Evolutionary conservation across 2,113 vertebrate genomes (phyloP), one percentile per base, ranked within the genome.

Genomic region (Campylorhamphus procurvoides): DNA sequence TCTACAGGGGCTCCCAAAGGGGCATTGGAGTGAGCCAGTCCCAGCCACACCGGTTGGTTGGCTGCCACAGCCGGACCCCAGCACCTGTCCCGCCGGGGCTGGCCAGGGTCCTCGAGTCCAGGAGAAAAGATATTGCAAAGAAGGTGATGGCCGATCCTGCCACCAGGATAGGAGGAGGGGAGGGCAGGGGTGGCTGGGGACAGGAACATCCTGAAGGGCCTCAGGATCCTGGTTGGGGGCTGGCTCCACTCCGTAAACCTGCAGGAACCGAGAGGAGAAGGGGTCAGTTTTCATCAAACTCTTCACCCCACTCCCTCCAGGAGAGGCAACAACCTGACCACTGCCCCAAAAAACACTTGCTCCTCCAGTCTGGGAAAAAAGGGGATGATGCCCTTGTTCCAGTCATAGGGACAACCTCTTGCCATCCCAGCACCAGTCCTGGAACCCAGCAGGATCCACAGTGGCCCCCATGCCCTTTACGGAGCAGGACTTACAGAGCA

Each of bases 401-500:
- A 74, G 25, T 14, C 33, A 35, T 1, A 0, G 11, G 25, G 9
- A 46, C 20, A 62, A 8, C 12, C 14, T 17, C 13, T 44, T 3
- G 1, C 27, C 64, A 55, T 9, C 35, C 16, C 33, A 72, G 27
- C 6, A 6, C 10, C 1, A 1, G 23, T 35, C 13, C 31, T 49
- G 35, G 37, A 35, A 47, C 28, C 46, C 47, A 46, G 25, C 17
- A 8, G 25, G 28, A 84, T 42, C 17, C 5, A 2, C 0, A 55
- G 18, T 10, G 29, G 28, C 9, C 10, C 33, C 17, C 1, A 20
- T 12, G 3, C 25, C 29, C 10, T 20, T 77, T 64, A n/a, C 2
- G 10, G 40, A 74, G 35, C 47, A 64, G 66, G 55, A 97, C 98
- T 98, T 97, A 98, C 98, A 96, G 39, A 97, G 95, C 67, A 98